A percentile compares a stretch with the other conserved stretches of the same genome.
These are phyloP conservation scores for Montipora foliosa DNA, from an alignment of 64 coral and sea anemone species.

Conservation along the genomic window DNA sequence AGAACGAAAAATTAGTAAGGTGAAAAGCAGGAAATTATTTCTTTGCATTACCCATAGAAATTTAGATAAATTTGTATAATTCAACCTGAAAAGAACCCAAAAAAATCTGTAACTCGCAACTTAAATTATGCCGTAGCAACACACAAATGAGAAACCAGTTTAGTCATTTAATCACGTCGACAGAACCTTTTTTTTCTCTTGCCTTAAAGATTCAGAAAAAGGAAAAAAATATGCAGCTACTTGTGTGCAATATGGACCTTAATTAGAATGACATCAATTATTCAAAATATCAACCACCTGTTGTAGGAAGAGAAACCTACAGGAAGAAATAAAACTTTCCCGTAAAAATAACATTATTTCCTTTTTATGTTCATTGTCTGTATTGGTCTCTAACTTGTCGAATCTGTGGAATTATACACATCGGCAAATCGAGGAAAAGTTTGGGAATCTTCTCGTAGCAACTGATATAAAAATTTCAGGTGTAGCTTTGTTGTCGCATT, in stretches of 20 bases:
- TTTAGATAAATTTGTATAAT: neutral
- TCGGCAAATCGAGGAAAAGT: neutral
- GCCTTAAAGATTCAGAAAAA: neutral
- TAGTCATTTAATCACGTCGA: neutral
- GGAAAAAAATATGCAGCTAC: constrained; percentile 10
- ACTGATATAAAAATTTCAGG: constrained; percentile 1
- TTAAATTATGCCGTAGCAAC: too few relatives aligned
- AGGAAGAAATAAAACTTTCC: constrained; percentile 60
- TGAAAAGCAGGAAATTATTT: neutral
- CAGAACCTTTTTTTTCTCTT: too few relatives aligned
- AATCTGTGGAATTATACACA: neutral
- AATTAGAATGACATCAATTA: constrained; percentile 84
- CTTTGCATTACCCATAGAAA: neutral
- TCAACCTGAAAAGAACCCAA: neutral
- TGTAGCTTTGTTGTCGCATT: constrained; percentile 74
- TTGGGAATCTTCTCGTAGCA: neutral
- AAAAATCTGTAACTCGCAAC: neutral
- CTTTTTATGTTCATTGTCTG: neutral
- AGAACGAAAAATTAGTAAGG: neutral
- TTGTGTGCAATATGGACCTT: constrained; percentile 39
- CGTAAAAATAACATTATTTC: neutral
- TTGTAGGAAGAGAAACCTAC: constrained; percentile 56
- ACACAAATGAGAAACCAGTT: neutral
- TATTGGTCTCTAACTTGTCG: neutral
- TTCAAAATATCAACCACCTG: constrained; percentile 87